Evolutionary conservation across 2,888 invertebrate species (phyloP), one percentile per base, ranked within the genome.

Genomic region (Pedicia rivosa): DNA sequence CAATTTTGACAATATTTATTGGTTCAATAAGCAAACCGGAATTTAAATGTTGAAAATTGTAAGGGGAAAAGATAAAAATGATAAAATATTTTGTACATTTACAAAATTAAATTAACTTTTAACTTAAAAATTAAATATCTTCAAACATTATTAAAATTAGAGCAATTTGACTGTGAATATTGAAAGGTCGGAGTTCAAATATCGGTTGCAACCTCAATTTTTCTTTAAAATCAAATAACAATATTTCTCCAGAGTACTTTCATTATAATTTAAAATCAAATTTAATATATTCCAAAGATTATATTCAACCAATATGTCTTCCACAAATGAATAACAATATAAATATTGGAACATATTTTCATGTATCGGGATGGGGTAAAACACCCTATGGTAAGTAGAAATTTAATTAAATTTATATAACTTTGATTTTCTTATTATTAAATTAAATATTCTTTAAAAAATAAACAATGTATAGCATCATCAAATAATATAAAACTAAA

Each of bases 351-450:
- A 47, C 58, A 1, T 54, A 55, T 4, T 49, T 73, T 13, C 54
- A 52, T 6, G 72, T 71, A 1, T 70, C 74, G 30, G 76, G 76
- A 10, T 77, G 76, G 76, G 77, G 77, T 5, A 68, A 66, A 47
- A 44, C 73, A 1, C 66, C 72, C 39, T 54, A 41, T 12, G 40
- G 50, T 50, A 41, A n/a, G n/a, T 30, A 25, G 2, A 26, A 3
- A 10, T 24, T 5, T 5, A 24, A 10, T 24, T 8, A 24, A 24
- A 24, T 10, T 3, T n/a, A 4, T 10, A 24, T 5, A 24, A 24
- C 8, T 24, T 24, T 24, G 8, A 10, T 24, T 24, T 24, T 24
- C n/a, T 24, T 3, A 24, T 6, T 20, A 20, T 20, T 20, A 20
- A 6, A 6, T 6, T 6, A 20, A 20, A 20, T 6, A 24, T 24